Evolutionary conservation across 1,140 invertebrate genomes (phyloP).

Genomic region (Dufourea novaeangliae): DNA sequence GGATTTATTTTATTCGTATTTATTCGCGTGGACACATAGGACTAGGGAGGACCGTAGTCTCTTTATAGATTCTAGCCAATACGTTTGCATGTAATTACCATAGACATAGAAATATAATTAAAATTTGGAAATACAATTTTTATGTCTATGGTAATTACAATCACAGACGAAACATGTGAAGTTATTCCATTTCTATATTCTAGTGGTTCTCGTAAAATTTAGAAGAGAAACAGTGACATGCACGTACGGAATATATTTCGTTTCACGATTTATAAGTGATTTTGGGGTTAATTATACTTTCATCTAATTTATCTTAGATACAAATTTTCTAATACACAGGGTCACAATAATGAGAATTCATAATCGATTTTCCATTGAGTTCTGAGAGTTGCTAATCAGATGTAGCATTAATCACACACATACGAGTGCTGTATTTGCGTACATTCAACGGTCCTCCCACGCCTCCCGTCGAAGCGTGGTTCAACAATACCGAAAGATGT

Average conservation of each 20-base stretch:
- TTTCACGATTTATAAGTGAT: neutral
- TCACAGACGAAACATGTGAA: no score
- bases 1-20: neutral
- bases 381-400: neutral
- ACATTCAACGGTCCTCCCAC: conserved; percentile 26
- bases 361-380: neutral
- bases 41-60: neutral
- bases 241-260: no score
- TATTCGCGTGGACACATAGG: neutral
- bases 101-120: no score
- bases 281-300: neutral
- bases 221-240: no score
- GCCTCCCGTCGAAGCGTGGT: neutral
- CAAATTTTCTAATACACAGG: neutral
- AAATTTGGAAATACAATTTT: no score
- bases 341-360: neutral
- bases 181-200: no score
- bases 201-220: no score
- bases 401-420: no score
- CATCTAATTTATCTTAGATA: neutral
- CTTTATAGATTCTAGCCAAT: no score
- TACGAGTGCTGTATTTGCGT: neutral
- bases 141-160: no score
- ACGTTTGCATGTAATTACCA: no score
- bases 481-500: conserved; percentile 1